Conservation (phyloP, 2,888 invertebrate genomes). For the Tipula helvola region DNA sequence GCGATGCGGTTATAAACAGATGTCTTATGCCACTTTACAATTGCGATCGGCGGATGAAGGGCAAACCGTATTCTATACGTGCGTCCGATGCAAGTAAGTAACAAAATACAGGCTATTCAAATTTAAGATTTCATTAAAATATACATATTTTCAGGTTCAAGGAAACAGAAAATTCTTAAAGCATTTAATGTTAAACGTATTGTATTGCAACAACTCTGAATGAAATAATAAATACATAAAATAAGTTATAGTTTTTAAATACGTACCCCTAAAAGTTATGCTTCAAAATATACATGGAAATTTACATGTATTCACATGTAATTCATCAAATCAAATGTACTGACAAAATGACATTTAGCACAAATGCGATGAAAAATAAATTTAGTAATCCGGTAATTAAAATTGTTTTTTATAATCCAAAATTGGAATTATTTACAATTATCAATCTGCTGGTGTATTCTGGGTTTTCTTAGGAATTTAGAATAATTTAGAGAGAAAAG, state of each 20-base stretch:
- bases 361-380: no score
- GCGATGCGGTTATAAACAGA: slow-evolving; percentile 79
- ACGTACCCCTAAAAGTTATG: neutral
- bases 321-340: no score
- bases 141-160: slow-evolving; percentile 44
- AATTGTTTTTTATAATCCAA: no score
- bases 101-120: neutral
- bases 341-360: no score
- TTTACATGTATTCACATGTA: no score
- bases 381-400: no score
- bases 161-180: slow-evolving; percentile 60
- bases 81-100: slow-evolving; percentile 61
- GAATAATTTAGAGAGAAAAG: no score
- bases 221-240: neutral
- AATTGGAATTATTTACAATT: no score
- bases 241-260: neutral
- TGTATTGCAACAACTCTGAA: neutral
- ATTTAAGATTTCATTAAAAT: slow-evolving; percentile 13
- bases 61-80: slow-evolving; percentile 96
- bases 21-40: slow-evolving; percentile 93
- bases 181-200: neutral
- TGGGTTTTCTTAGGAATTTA: no score
- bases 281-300: neutral
- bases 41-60: slow-evolving; percentile 97
- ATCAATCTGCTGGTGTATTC: no score